Base-by-base conservation (phyloP, 2,113 vertebrate species). In the Pangasianodon gigas region DNA sequence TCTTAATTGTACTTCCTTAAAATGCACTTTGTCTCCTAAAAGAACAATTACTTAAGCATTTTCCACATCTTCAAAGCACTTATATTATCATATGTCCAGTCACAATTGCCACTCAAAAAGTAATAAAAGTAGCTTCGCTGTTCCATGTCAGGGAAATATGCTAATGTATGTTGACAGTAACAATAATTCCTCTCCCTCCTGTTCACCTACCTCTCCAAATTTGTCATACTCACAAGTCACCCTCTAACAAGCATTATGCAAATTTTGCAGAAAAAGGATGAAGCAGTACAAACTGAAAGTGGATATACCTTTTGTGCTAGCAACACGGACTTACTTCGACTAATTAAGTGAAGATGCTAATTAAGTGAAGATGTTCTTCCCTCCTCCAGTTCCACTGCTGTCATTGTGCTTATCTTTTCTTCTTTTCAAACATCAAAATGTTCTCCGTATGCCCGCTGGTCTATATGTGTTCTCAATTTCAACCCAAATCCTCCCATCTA, bases 311-410 rank as follows among this genome's bases (percentile, higher is more conserved):
- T 52, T 52, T 2, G 48, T n/a, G 1, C 48, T 1, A 7, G 26
- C 7, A 16, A 52, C 48, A 52, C 77, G 29, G 48, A 52, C 48
- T 80, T n/a, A 51, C 48, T n/a, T 16, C 2, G 26, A 0, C 26
- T 80, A 80, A 80, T 80, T 80, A 79, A 79, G 77, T 52, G 48
- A 83, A 37, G 18, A 58, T 24, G n/a, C 18, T 58, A 83, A 58
- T 58, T 56, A 58, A 37, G 7, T 58, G 24, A 32, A 82, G 24
- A 79, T 79, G 21, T 75, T 75, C 16, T 86, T 37, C 37, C 19
- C 14, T 62, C 26, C 46, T 88, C 44, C 14, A 6, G 24, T 80
- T 46, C 56, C 74, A 21, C 54, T 87, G 48, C 86, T 79, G 74
- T 80, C 24, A 52, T 6, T 69, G 41, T 11, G 8, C 29, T 80